Evolutionary conservation across 2,888 invertebrate genomes (phyloP).

Genomic region (Brenthis ino): DNA sequence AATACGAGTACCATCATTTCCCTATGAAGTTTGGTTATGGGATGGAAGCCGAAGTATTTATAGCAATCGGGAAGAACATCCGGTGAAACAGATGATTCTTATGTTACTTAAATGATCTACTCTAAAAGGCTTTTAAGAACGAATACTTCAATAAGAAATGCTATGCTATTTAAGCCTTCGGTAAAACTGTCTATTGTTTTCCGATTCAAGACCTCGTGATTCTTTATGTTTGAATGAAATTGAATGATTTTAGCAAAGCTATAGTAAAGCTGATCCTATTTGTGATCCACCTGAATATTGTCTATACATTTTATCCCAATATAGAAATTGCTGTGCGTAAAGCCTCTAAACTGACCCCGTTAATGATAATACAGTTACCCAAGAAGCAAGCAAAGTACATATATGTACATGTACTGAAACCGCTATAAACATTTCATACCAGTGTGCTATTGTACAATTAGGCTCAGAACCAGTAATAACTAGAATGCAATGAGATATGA

Average conservation of each 20-base stretch:
- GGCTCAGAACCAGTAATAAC: constrained; percentile 24
- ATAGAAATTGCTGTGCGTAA: too few species aligned
- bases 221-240: not conserved
- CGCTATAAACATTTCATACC: too few species aligned
- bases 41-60: not conserved
- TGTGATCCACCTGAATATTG: not conserved
- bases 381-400: too few species aligned
- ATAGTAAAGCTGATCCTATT: not conserved
- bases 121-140: too few species aligned
- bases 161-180: not conserved
- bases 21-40: not conserved
- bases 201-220: constrained; percentile 4
- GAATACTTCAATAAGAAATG: too few species aligned
- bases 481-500: constrained; percentile 36
- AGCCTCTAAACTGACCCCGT: too few species aligned
- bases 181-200: constrained; percentile 8
- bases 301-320: too few species aligned
- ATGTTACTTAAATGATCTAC: too few species aligned
- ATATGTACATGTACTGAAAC: too few species aligned
- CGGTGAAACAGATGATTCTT: not conserved
- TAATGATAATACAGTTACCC: too few species aligned
- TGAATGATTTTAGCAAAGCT: constrained; percentile 2
- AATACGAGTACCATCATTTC: not conserved
- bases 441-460: constrained; percentile 5
- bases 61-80: not conserved